Evolutionary conservation across 2,113 vertebrate species (phyloP).

Genomic region (Oenanthe oenanthe): DNA sequence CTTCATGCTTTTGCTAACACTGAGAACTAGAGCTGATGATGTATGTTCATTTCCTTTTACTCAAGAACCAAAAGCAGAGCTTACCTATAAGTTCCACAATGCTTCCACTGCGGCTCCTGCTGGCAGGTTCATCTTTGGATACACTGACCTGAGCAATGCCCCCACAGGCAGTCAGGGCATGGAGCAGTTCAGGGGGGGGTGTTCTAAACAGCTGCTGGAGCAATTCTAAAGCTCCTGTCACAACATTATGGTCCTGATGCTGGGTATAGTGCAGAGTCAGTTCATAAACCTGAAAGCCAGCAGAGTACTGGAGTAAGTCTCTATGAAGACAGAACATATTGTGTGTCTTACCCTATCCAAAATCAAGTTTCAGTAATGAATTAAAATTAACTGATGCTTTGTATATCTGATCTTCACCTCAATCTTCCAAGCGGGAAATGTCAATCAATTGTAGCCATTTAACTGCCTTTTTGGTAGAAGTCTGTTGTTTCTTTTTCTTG

Average conservation of each 20-base stretch:
- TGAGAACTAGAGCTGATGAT: not conserved
- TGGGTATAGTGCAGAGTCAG: constrained; percentile 93
- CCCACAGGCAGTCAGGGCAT: constrained; percentile 81
- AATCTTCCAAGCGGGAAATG: not conserved
- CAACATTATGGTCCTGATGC: constrained; percentile 96
- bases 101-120: constrained; percentile 89
- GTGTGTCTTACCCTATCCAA: not conserved
- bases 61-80: not conserved
- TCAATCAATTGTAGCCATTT: not conserved
- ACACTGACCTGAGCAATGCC: constrained; percentile 79
- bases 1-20: not conserved
- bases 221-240: constrained; percentile 91
- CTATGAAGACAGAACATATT: not conserved
- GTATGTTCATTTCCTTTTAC: not conserved
- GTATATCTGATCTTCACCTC: not conserved
- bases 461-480: not conserved
- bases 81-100: constrained; percentile 92
- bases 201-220: constrained; percentile 93
- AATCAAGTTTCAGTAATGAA: not conserved
- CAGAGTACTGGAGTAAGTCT: not conserved
- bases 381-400: not conserved
- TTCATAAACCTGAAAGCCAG: constrained; percentile 86
- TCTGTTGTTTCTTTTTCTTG: not conserved
- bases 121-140: constrained; percentile 78
- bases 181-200: constrained; percentile 88